phyloP scores from a whole-genome alignment of 2,888 invertebrate genomes.

The Andrena praecox region DNA sequence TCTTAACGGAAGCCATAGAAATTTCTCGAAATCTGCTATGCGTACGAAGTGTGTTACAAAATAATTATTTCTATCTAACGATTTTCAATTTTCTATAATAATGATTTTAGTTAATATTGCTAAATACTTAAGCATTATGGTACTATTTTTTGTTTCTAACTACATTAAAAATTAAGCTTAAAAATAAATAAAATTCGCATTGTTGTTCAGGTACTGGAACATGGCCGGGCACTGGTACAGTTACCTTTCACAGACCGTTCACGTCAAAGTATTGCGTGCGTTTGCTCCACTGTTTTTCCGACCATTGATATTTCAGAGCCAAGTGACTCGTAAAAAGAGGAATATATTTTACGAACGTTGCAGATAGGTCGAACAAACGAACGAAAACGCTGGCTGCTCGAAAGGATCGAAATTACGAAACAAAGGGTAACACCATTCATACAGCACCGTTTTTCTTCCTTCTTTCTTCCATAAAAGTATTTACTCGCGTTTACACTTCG shows the following conservation, averaged over 20 bases:
- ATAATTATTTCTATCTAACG: no score
- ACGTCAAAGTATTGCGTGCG: not conserved
- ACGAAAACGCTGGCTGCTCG: not conserved
- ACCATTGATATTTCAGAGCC: not conserved
- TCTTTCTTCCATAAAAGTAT: not conserved
- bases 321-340: slow-evolving; percentile 12
- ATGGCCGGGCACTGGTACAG: no score
- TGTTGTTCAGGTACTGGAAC: no score
- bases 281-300: not conserved
- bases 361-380: not conserved
- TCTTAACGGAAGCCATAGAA: no score
- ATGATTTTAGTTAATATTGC: no score
- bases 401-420: slow-evolving; percentile 12
- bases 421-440: slow-evolving; percentile 12
- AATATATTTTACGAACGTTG: slow-evolving; percentile 18
- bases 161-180: no score
- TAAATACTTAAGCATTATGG: no score
- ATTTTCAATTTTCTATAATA: no score
- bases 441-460: not conserved
- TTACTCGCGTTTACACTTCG: not conserved
- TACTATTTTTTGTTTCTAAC: no score
- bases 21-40: no score
- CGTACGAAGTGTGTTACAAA: no score
- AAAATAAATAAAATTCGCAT: no score
- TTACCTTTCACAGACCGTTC: not conserved